Conservation (phyloP, 2,888 invertebrate species). For the Napeogenes sylphis region DNA sequence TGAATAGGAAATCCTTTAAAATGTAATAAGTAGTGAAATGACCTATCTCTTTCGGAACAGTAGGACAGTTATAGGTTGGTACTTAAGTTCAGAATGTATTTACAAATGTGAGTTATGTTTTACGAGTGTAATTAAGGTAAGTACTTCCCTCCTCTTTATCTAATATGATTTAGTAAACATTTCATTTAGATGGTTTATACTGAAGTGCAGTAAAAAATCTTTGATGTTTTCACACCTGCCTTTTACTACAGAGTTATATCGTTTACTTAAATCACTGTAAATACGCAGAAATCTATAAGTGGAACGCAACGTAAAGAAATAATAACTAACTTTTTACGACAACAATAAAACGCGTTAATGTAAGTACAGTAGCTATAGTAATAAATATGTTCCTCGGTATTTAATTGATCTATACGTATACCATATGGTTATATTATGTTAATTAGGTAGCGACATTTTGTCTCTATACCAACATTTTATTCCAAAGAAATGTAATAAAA, state of each 20-base stretch:
- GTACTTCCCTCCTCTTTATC: constrained; percentile 10
- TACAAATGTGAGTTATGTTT: not conserved
- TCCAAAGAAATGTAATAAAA: no score
- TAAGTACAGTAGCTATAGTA: not conserved
- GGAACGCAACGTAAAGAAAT: not conserved
- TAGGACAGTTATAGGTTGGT: no score
- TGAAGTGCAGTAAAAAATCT: constrained; percentile 37
- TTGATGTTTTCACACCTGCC: constrained; percentile 51
- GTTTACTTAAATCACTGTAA: constrained; percentile 13
- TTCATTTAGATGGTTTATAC: constrained; percentile 39
- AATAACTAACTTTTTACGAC: not conserved
- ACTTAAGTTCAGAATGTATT: not conserved
- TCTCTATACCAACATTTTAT: no score
- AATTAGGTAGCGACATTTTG: no score
- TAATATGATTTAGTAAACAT: constrained; percentile 42
- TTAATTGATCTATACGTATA: no score
- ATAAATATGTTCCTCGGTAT: not conserved
- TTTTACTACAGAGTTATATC: constrained; percentile 24
- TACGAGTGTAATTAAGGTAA: constrained; percentile 1
- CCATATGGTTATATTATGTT: no score
- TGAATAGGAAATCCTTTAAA: no score
- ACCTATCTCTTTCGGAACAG: no score
- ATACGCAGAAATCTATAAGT: not conserved
- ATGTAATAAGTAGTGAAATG: no score
- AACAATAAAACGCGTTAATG: not conserved